These are phyloP conservation scores for Pangasianodon gigas DNA, from an alignment of 2,113 vertebrate genomes.

Conservation along the genomic window DNA sequence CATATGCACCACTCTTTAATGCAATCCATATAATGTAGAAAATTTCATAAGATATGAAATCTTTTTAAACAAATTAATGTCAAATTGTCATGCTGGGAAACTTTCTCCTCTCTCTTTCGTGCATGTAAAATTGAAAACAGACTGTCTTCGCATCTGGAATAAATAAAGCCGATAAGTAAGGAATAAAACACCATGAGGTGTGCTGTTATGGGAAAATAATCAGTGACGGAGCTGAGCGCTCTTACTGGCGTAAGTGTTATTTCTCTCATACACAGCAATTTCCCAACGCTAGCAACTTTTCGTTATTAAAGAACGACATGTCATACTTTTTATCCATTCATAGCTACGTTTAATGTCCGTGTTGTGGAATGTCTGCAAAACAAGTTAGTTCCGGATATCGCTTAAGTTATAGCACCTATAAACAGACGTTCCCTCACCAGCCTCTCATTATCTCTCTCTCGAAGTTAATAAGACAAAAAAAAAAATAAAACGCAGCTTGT, in stretches of 20 bases:
- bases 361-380: background rate
- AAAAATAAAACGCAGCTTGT: background rate
- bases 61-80: background rate
- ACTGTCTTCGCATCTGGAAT: background rate
- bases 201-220: background rate
- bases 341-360: background rate
- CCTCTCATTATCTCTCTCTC: background rate
- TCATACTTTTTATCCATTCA: background rate
- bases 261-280: background rate
- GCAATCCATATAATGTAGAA: background rate
- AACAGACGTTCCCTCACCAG: background rate
- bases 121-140: background rate
- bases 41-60: background rate
- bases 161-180: background rate
- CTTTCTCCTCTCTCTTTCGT: background rate
- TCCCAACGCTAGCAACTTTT: background rate
- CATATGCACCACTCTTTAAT: conserved; percentile 1
- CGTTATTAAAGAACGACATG: background rate
- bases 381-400: background rate
- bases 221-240: background rate
- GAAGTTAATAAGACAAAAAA: too few species aligned
- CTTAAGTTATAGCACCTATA: background rate
- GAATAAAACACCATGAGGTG: background rate
- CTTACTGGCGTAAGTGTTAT: background rate
- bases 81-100: conserved; percentile 5